Percentiles rank a stretch among this genome's conserved stretches.
These are phyloP conservation scores for Apis florea DNA, from an alignment of 1,140 invertebrate species.

Conservation along the genomic window DNA sequence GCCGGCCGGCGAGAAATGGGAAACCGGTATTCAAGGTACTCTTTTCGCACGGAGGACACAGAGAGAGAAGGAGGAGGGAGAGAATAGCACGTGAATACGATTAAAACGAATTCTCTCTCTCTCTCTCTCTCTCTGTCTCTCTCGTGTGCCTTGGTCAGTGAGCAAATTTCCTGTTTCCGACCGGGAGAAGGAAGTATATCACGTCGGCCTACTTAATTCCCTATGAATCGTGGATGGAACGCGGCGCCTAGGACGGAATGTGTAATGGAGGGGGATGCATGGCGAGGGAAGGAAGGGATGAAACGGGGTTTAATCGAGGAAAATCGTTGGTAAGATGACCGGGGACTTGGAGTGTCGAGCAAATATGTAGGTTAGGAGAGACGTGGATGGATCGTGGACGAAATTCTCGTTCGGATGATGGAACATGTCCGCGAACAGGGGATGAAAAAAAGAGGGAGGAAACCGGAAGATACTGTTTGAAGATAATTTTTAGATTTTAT, in stretches of 20 bases:
- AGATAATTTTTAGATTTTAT: too few relatives aligned
- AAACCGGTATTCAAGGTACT: conserved; percentile 64
- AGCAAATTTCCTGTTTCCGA: conserved; percentile 51
- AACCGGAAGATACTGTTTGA: too few relatives aligned
- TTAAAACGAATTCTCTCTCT: conserved; percentile 29
- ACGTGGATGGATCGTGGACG: not conserved
- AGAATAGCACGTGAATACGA: conserved; percentile 60
- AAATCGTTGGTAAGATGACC: conserved; percentile 15
- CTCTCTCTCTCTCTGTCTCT: not conserved
- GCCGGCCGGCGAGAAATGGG: conserved; percentile 61
- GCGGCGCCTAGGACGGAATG: conserved; percentile 11
- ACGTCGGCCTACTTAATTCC: conserved; percentile 45
- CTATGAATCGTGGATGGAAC: conserved; percentile 41
- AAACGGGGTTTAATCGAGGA: conserved; percentile 39
- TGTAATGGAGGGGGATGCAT: conserved; percentile 14
- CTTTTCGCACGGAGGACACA: conserved; percentile 30
- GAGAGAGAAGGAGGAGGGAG: not conserved
- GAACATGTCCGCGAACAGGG: not conserved
- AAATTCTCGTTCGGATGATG: not conserved
- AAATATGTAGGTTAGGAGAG: conserved; percentile 24
- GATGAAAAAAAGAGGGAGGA: not conserved
- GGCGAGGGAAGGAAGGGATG: not conserved
- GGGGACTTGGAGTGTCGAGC: not conserved
- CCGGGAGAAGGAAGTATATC: conserved; percentile 40
- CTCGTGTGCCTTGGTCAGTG: conserved; percentile 32